Conservation (phyloP, 2,113 vertebrate species). For the Plestiodon gilberti region DNA sequence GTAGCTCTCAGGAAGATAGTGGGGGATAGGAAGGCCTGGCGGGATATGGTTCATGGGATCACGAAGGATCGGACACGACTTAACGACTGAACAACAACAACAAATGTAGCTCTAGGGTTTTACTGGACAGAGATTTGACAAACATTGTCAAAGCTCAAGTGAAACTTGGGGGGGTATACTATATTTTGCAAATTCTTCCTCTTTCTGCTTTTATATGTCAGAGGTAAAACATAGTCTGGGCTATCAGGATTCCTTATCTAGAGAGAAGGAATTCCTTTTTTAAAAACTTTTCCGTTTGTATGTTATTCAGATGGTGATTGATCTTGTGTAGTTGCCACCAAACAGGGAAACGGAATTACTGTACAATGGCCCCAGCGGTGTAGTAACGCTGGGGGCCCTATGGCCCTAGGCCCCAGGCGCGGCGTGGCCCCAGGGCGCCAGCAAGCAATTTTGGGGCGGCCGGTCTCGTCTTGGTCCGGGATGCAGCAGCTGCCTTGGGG, state of each 20-base stretch:
- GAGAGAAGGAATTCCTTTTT: neutral
- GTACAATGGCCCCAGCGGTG: no score
- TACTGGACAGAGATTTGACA: neutral
- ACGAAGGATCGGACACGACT: no score
- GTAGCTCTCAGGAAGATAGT: no score
- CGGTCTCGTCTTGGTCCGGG: no score
- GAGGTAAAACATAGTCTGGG: neutral
- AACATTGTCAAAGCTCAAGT: neutral
- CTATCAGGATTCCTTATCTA: neutral
- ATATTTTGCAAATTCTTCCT: neutral
- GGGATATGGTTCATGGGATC: no score
- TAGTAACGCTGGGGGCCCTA: no score
- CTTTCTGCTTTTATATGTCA: neutral
- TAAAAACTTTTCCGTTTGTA: neutral
- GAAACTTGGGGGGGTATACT: neutral
- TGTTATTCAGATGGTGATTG: neutral
- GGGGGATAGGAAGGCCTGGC: no score
- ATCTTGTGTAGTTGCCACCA: slow-evolving; percentile 6
- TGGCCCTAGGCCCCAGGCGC: no score
- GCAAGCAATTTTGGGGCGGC: no score
- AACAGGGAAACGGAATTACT: slow-evolving; percentile 7
- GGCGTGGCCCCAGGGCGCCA: no score
- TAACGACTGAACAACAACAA: no score
- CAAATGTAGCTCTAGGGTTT: neutral
- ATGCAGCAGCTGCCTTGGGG: no score